Evolutionary conservation across 2,888 invertebrate species (phyloP).

Genomic region (Himalopsyche anomala): DNA sequence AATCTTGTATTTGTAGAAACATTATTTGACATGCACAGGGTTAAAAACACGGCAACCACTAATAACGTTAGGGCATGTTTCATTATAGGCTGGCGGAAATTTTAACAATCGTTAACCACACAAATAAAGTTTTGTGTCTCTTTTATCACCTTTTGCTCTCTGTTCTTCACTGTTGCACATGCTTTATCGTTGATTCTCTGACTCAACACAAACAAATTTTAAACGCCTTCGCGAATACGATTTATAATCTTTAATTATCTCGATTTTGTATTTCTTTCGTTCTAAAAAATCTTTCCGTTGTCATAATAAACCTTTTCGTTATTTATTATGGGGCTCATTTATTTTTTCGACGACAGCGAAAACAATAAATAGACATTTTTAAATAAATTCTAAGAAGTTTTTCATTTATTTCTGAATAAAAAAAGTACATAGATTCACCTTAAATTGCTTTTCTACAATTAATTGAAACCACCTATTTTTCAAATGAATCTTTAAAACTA

Average conservation of each 20-base stretch:
- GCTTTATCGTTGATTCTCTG: background rate
- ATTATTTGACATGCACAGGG: background rate
- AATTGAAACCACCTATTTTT: no score
- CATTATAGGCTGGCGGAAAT: slow-evolving; percentile 16
- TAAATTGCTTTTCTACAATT: no score
- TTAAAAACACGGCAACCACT: slow-evolving; percentile 26
- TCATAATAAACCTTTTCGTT: background rate
- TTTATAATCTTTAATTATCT: background rate
- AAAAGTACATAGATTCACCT: no score
- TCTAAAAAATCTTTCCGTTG: background rate
- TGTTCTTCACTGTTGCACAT: background rate
- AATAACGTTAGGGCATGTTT: slow-evolving; percentile 26
- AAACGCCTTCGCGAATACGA: background rate
- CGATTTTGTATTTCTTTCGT: background rate
- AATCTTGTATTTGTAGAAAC: no score
- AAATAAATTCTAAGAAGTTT: no score
- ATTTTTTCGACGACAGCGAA: no score
- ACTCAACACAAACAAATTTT: background rate
- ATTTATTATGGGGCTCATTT: no score
- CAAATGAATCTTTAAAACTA: no score
- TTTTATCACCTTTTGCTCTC: background rate
- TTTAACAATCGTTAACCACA: slow-evolving; percentile 16
- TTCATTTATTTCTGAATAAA: no score
- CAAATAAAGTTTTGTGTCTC: slow-evolving; percentile 26
- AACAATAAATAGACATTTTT: no score